phyloP scores from a whole-genome alignment of 1,140 invertebrate genomes.

The Drosophila littoralis region DNA sequence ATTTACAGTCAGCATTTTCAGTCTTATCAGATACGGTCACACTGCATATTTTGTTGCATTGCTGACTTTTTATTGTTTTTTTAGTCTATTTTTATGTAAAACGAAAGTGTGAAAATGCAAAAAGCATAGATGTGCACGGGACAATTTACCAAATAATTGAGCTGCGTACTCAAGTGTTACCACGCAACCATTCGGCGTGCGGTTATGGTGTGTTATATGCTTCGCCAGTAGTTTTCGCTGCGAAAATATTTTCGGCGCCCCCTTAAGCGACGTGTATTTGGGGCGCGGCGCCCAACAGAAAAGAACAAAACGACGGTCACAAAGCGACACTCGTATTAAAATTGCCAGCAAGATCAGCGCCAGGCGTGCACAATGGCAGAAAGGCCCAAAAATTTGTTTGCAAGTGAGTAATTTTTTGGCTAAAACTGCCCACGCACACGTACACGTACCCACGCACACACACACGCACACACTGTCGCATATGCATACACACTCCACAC shows the following conservation, averaged over 20 bases:
- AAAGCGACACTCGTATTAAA: constrained; percentile 52
- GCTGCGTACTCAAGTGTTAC: constrained; percentile 32
- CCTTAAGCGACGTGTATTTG: constrained; percentile 52
- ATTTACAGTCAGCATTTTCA: constrained; percentile 4
- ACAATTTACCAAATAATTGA: constrained; percentile 46
- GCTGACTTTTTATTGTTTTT: constrained; percentile 57
- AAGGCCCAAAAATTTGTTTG: constrained; percentile 81
- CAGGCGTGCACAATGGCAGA: constrained; percentile 65
- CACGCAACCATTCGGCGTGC: constrained; percentile 15
- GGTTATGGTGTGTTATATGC: constrained; percentile 32
- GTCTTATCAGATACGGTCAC: background rate
- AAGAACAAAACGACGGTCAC: constrained; percentile 41
- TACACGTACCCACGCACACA: constrained; percentile 18
- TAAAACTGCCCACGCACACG: constrained; percentile 49
- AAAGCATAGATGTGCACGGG: constrained; percentile 52
- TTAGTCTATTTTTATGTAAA: constrained; percentile 74
- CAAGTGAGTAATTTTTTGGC: constrained; percentile 68
- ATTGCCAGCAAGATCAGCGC: constrained; percentile 6
- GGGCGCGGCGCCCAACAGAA: constrained; percentile 72
- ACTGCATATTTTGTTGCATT: constrained; percentile 50
- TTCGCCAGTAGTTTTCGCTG: constrained; percentile 34
- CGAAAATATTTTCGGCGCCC: constrained; percentile 63
- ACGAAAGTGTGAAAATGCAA: constrained; percentile 52
- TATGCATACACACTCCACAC: constrained; percentile 11
- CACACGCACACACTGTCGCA: constrained; percentile 9